phyloP scores from a whole-genome alignment of 2,888 invertebrate species.

The Cerceris rybyensis region DNA sequence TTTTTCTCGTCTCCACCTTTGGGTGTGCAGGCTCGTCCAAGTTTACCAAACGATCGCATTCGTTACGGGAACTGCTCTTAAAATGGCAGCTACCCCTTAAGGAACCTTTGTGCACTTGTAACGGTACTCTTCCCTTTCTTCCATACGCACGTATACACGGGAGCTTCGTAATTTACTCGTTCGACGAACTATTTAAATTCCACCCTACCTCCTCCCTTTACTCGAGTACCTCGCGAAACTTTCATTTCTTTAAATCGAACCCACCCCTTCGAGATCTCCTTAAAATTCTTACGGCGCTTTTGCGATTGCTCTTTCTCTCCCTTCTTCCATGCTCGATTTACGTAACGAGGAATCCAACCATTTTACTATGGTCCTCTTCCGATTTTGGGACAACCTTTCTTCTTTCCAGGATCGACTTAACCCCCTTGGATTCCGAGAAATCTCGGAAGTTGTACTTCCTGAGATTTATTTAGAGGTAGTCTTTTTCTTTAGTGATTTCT shows the following conservation, averaged over 20 bases:
- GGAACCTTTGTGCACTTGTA: slow-evolving; percentile 39
- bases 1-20: slow-evolving; percentile 24
- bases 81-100: slow-evolving; percentile 66
- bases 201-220: slow-evolving; percentile 32
- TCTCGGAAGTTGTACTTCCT: no score
- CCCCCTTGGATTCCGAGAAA: slow-evolving; percentile 1
- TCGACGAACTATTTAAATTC: slow-evolving; percentile 64
- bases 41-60: slow-evolving; percentile 69
- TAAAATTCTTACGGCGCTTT: slow-evolving; percentile 35
- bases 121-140: slow-evolving; percentile 44
- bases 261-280: slow-evolving; percentile 12
- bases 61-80: slow-evolving; percentile 72
- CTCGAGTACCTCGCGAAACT: slow-evolving; percentile 25
- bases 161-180: slow-evolving; percentile 54
- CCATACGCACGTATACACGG: slow-evolving; percentile 30
- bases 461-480: no score
- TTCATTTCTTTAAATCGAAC: slow-evolving; percentile 41
- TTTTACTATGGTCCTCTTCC: slow-evolving; percentile 13
- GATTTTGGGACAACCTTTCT: slow-evolving; percentile 24
- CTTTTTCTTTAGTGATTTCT: no score
- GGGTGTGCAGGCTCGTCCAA: slow-evolving; percentile 55
- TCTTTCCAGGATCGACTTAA: slow-evolving; percentile 19
- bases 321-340: slow-evolving; percentile 12
- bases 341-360: slow-evolving; percentile 40
- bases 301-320: slow-evolving; percentile 27